Conservation (phyloP, 2,113 vertebrate genomes). For the Zapus hudsonius region DNA sequence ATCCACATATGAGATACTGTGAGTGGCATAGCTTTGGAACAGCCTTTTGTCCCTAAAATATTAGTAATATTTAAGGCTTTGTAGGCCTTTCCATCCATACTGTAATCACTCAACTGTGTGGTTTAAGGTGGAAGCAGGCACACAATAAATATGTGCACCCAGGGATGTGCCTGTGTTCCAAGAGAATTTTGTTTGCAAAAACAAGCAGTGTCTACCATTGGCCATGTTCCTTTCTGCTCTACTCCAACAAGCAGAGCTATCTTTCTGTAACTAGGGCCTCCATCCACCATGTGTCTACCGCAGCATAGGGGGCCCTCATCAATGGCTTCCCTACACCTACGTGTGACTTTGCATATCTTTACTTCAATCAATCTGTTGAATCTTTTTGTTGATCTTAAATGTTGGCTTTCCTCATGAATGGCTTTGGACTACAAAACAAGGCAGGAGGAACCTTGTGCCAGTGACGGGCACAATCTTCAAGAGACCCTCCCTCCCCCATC, state of each 20-base stretch:
- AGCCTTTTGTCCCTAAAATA: not conserved
- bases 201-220: not conserved
- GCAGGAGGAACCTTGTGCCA: not conserved
- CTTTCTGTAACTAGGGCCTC: not conserved
- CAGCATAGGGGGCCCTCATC: not conserved
- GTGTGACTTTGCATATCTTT: not conserved
- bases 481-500: not conserved
- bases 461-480: not conserved
- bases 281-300: not conserved
- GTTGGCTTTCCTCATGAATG: not conserved
- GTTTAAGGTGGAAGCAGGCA: not conserved
- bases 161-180: not conserved
- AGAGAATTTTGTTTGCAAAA: slow-evolving; percentile 11
- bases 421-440: not conserved
- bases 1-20: too few relatives aligned
- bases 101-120: not conserved
- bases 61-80: not conserved
- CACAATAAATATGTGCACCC: not conserved
- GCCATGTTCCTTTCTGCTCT: not conserved
- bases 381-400: not conserved
- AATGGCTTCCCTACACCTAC: not conserved
- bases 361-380: not conserved
- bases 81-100: not conserved
- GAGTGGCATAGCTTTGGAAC: not conserved
- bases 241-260: not conserved